These are phyloP conservation scores for Lutjanus erythropterus DNA, from an alignment of 2,113 vertebrate species.

Conservation along the genomic window DNA sequence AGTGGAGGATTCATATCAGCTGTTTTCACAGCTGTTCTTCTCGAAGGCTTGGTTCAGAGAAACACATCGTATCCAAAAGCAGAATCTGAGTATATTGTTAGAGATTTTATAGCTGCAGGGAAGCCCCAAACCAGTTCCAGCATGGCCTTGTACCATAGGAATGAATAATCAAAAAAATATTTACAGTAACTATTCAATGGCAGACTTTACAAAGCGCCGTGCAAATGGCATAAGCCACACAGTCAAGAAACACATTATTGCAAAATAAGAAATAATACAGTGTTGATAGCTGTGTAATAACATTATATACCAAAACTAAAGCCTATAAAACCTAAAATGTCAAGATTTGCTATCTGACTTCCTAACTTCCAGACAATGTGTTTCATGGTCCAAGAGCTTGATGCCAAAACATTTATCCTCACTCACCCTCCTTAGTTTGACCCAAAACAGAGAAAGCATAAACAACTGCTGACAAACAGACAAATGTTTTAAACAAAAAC, in stretches of 20 bases:
- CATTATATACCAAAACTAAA: background rate
- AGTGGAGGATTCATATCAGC: constrained; percentile 71
- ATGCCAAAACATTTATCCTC: background rate
- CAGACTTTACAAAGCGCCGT: background rate
- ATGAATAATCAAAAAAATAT: constrained; percentile 6
- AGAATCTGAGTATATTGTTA: constrained; percentile 49
- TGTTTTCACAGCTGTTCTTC: constrained; percentile 84
- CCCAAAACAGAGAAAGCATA: background rate
- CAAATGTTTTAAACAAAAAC: background rate
- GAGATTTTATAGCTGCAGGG: constrained; percentile 14
- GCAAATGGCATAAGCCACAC: background rate
- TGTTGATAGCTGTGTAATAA: background rate
- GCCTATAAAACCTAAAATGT: background rate
- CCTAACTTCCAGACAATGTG: background rate
- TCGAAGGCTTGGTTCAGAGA: constrained; percentile 62
- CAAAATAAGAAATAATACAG: background rate
- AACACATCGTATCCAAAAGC: constrained; percentile 55
- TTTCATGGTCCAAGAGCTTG: background rate
- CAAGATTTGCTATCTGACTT: background rate
- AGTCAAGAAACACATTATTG: background rate
- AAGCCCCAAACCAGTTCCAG: constrained; percentile 10
- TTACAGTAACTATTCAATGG: background rate
- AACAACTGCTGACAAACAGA: no score
- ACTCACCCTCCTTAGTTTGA: background rate
- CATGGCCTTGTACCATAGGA: background rate